Percentiles rank a stretch among this genome's conserved stretches.
Conservation (phyloP, 2,113 vertebrate genomes). For the Cyanocitta stelleri region DNA sequence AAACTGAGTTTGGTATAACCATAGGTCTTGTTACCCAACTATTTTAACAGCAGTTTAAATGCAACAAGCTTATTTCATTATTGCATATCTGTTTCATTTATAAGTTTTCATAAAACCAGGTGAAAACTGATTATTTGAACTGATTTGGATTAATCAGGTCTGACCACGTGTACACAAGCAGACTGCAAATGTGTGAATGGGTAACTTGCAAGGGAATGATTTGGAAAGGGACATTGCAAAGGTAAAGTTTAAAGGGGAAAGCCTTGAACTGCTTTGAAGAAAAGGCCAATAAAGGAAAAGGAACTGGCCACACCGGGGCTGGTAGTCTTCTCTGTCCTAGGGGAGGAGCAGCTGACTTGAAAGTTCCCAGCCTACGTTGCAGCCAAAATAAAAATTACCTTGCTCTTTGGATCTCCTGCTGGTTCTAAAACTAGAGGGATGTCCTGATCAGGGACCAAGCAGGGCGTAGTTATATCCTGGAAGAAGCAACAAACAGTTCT, state of each 20-base stretch:
- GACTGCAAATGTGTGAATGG: not conserved
- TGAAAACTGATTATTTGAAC: not conserved
- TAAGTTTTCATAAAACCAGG: not conserved
- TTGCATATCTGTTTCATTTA: slow-evolving; percentile 16
- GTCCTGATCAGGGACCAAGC: slow-evolving; percentile 62
- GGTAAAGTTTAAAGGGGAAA: slow-evolving; percentile 12
- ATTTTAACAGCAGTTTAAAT: not conserved
- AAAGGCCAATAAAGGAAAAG: slow-evolving; percentile 33
- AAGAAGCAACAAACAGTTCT: slow-evolving; percentile 71
- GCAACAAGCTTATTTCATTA: not conserved
- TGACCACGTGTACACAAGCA: not conserved
- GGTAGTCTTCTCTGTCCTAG: slow-evolving; percentile 20
- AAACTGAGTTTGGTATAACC: not conserved
- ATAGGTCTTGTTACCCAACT: not conserved
- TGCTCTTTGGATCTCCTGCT: slow-evolving; percentile 60
- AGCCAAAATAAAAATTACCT: slow-evolving; percentile 59
- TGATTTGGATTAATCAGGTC: not conserved
- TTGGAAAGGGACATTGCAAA: not conserved
- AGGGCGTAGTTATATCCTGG: slow-evolving; percentile 69
- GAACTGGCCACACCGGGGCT: not conserved
- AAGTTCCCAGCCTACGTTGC: slow-evolving; percentile 16
- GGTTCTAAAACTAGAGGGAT: slow-evolving; percentile 65
- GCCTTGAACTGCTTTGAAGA: slow-evolving; percentile 28
- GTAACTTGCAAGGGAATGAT: slow-evolving; percentile 29
- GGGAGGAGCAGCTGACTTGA: slow-evolving; percentile 26